These are phyloP conservation scores for Callosobruchus maculatus DNA, from an alignment of 2,888 invertebrate genomes.

Conservation along the genomic window DNA sequence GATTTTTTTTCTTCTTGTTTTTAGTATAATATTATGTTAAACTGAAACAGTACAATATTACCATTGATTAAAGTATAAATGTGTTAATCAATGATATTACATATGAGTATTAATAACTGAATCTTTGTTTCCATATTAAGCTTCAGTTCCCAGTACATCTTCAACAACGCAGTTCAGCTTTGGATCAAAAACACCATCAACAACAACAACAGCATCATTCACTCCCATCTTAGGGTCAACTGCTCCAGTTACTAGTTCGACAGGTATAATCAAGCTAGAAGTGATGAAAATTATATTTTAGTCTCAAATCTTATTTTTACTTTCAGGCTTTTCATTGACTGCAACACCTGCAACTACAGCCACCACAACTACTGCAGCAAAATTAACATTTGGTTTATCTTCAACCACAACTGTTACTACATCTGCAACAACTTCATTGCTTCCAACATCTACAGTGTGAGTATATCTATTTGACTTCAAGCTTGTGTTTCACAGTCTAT, in stretches of 20 bases:
- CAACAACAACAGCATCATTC: constrained; percentile 12
- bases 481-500: too few species aligned
- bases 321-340: neutral
- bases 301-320: neutral
- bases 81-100: too few species aligned
- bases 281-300: neutral
- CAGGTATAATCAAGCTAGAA: neutral
- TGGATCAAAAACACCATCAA: constrained; percentile 14
- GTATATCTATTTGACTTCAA: too few species aligned
- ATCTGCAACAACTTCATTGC: constrained; percentile 13
- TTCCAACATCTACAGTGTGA: constrained; percentile 12
- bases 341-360: constrained; percentile 1
- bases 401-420: constrained; percentile 10
- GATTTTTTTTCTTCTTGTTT: too few species aligned
- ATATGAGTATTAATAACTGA: neutral
- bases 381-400: constrained; percentile 13
- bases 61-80: too few species aligned
- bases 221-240: constrained; percentile 9
- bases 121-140: neutral
- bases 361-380: constrained; percentile 8
- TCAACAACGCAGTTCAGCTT: constrained; percentile 22
- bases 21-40: too few species aligned
- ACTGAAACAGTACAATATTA: too few species aligned
- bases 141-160: constrained; percentile 12
- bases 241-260: constrained; percentile 11